Conservation (phyloP, 2,113 vertebrate species). For the Mesitornis unicolor region DNA sequence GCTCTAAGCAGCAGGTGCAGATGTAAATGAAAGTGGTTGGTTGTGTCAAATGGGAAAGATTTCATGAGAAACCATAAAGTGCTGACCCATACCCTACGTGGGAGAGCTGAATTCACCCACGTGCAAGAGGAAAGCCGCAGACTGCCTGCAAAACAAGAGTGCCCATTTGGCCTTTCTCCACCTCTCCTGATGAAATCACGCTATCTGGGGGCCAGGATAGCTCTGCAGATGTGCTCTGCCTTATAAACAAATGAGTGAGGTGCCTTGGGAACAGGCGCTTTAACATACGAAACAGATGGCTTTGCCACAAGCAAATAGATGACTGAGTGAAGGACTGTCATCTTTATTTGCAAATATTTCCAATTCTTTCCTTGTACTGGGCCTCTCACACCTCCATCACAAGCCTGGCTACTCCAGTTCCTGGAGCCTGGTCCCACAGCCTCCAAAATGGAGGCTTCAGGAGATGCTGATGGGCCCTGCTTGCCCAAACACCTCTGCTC, state of each 20-base stretch:
- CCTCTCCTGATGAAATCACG: slow-evolving; percentile 70
- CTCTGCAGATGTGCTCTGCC: slow-evolving; percentile 37
- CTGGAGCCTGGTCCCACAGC: neutral
- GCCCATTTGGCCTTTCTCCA: slow-evolving; percentile 35
- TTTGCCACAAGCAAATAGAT: neutral
- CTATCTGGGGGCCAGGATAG: slow-evolving; percentile 60
- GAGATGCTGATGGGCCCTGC: neutral
- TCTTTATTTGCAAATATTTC: neutral
- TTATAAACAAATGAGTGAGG: slow-evolving; percentile 23
- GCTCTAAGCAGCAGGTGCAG: neutral
- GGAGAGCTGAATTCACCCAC: neutral
- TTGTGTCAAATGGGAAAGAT: neutral
- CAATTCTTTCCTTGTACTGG: neutral
- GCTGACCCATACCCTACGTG: neutral
- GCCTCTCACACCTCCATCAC: neutral
- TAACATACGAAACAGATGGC: slow-evolving; percentile 18
- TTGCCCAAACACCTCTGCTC: no score
- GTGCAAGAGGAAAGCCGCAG: neutral
- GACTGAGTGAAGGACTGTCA: neutral
- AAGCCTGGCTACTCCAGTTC: neutral
- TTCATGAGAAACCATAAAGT: neutral
- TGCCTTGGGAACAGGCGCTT: neutral
- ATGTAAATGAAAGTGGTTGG: neutral
- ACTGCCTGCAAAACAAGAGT: neutral
- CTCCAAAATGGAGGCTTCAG: no score